These are phyloP conservation scores for Boloria selene DNA, from an alignment of 2,888 invertebrate genomes.

Conservation along the genomic window DNA sequence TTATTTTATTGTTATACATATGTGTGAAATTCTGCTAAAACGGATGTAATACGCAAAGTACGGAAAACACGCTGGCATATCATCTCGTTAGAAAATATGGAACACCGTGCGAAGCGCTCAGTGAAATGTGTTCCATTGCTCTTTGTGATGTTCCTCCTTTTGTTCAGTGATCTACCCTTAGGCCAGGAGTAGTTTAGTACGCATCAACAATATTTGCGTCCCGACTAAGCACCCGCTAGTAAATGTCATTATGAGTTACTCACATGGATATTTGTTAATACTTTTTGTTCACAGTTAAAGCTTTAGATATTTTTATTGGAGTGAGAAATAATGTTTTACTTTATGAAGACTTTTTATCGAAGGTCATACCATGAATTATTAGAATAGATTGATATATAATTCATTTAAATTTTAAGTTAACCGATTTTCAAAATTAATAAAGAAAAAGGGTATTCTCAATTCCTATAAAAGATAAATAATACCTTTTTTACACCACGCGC, in stretches of 20 bases:
- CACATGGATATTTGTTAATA: slow-evolving; percentile 9
- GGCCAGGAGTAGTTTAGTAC: slow-evolving; percentile 45
- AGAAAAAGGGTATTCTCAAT: neutral
- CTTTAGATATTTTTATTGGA: slow-evolving; percentile 4
- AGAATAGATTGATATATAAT: no score
- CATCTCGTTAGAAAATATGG: slow-evolving; percentile 79
- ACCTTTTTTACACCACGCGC: neutral
- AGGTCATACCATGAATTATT: no score
- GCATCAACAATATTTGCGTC: slow-evolving; percentile 43
- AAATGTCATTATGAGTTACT: slow-evolving; percentile 18
- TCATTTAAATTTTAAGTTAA: neutral
- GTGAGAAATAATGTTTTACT: slow-evolving; percentile 5
- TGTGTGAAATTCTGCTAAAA: slow-evolving; percentile 29
- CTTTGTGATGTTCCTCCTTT: slow-evolving; percentile 72
- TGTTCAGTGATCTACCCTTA: slow-evolving; percentile 70
- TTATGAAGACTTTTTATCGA: no score
- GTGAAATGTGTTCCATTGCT: slow-evolving; percentile 76
- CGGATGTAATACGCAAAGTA: slow-evolving; percentile 32
- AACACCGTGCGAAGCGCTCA: slow-evolving; percentile 69
- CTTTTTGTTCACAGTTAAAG: slow-evolving; percentile 8
- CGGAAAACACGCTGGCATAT: slow-evolving; percentile 65
- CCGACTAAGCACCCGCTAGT: slow-evolving; percentile 29
- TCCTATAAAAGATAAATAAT: neutral
- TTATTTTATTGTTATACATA: no score
- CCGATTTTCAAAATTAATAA: neutral